These are phyloP conservation scores for Ectemnius lituratus DNA, from an alignment of 2,888 invertebrate genomes.

Conservation along the genomic window DNA sequence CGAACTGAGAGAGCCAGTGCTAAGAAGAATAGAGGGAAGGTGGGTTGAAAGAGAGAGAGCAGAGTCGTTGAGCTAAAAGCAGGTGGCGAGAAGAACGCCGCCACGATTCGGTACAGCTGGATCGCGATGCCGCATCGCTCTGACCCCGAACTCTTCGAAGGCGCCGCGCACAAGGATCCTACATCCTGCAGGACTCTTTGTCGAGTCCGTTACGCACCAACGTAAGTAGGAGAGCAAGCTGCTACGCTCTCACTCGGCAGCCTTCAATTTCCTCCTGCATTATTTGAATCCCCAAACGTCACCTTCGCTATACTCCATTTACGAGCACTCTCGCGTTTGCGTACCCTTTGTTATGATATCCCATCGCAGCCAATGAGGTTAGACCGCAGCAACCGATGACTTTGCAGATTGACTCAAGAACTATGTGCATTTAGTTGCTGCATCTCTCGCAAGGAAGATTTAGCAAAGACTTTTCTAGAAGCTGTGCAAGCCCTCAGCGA, in stretches of 20 bases:
- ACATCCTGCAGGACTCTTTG: conserved; percentile 2
- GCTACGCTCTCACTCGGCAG: too few species aligned
- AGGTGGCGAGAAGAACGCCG: conserved; percentile 44
- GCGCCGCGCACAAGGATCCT: conserved; percentile 43
- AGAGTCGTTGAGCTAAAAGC: conserved; percentile 23
- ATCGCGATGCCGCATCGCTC: conserved; percentile 46
- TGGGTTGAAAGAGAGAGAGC: background rate
- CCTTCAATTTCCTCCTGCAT: conserved; percentile 8
- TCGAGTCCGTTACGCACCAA: background rate
- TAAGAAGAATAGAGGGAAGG: background rate
- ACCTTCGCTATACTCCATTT: background rate
- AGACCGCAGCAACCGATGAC: conserved; percentile 64
- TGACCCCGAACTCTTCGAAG: conserved; percentile 38
- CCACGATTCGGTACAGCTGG: conserved; percentile 33
- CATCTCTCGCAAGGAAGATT: background rate
- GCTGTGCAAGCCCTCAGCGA: background rate
- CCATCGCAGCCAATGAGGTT: conserved; percentile 57
- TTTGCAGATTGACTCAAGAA: conserved; percentile 65
- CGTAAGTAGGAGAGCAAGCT: background rate
- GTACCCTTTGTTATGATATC: conserved; percentile 55
- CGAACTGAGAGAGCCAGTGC: conserved; percentile 4
- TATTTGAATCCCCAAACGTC: conserved; percentile 36
- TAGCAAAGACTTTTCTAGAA: background rate
- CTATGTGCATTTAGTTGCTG: background rate
- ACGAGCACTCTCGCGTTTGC: conserved; percentile 12